Base-by-base conservation (phyloP, 2,888 invertebrate genomes). In the Dendrolimus houi region DNA sequence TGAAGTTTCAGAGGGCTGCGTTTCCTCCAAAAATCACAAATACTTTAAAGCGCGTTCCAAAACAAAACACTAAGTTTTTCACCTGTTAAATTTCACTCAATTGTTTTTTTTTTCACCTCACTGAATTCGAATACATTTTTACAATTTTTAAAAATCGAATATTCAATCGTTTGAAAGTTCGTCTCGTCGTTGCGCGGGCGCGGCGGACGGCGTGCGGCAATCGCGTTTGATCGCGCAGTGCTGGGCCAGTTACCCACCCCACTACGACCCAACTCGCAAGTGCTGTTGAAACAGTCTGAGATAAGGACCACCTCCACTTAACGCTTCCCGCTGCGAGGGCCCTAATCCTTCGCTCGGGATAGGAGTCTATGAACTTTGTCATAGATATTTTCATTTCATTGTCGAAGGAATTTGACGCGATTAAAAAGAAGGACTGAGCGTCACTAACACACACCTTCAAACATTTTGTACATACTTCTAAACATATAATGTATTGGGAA, bases 41-140 rank as follows among this genome's bases (percentile, higher is more conserved):
- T 85, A 83, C 86, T 76, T 74, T 74, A 74, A 72, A 67, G 70
- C 58, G 64, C 66, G 68, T 72, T 75, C 67, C 63, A 69, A 70
- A 66, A 64, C 74, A 60, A 60, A 61, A 60, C 79, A 77, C 70
- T 72, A 29, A 60, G 62, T 60, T 59, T 57, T 64, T 60, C 64
- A 68, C 75, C 74, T 63, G 63, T 61, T 58, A 65, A 61, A 53
- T 61, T 57, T 62, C 79, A 81, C 77, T 70, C 61, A 69, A 70
- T 65, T 57, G 53, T 60, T 58, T 41, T 69, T 64, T 14, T 64
- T 67, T 68, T 87, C 89, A 89, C 88, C 77, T 87, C 75, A 85
- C 89, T 83, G 72, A 75, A 72, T 80, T 77, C 68, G 79, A 75
- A 79, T 73, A 81, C 89, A 89, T 88, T 79, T 83, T 83, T 65